These are phyloP conservation scores for Choristoneura fumiferana DNA, from an alignment of 1,140 invertebrate genomes.

Conservation along the genomic window DNA sequence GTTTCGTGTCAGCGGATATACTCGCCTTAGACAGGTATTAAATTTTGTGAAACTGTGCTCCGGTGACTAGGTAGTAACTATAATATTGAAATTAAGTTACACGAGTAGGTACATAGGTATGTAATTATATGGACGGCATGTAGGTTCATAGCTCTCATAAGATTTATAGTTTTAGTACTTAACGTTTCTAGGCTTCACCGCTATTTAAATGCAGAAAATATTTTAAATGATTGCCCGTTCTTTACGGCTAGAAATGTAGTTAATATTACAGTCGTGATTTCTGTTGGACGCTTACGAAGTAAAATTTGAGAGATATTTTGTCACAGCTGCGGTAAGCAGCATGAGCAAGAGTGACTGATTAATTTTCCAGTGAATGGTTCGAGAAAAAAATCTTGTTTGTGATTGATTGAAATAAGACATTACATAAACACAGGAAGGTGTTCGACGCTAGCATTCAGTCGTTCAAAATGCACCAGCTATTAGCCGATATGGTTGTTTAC, in stretches of 20 bases:
- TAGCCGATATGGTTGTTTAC: constrained; percentile 10
- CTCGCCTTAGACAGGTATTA: constrained; percentile 89
- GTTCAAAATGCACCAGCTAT: constrained; percentile 9
- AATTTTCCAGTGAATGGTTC: constrained; percentile 7
- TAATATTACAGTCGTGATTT: not conserved
- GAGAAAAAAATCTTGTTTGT: constrained; percentile 2
- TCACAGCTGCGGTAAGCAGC: constrained; percentile 4
- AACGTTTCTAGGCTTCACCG: no score
- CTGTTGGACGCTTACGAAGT: constrained; percentile 2
- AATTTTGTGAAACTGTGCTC: constrained; percentile 21
- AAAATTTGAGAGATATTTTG: constrained; percentile 5
- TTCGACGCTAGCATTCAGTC: not conserved
- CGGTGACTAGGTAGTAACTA: not conserved
- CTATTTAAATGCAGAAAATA: no score
- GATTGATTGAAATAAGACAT: constrained; percentile 5
- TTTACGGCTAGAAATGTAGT: no score
- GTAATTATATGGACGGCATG: no score
- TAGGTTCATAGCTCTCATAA: no score
- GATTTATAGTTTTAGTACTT: no score
- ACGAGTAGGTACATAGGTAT: no score
- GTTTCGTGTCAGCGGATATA: constrained; percentile 84
- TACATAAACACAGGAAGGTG: constrained; percentile 4
- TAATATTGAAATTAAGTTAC: no score
- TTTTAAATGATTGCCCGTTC: no score
- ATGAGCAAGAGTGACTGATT: constrained; percentile 12